Conservation (phyloP, 2,113 vertebrate genomes). For the Limnothrissa miodon region DNA sequence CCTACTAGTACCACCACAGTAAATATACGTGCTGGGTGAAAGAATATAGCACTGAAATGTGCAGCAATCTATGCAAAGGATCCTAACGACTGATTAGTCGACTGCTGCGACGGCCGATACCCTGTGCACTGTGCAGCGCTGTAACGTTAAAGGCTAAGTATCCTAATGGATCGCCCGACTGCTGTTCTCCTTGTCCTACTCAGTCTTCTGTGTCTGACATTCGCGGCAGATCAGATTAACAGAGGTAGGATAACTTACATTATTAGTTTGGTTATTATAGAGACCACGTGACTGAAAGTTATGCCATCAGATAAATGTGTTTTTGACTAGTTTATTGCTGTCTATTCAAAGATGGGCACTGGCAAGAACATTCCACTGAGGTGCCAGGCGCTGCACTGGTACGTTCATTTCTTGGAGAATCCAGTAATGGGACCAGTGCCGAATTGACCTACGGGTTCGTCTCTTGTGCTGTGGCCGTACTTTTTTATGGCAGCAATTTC, state of each 20-base stretch:
- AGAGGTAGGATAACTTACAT: not conserved
- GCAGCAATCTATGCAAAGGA: too few species aligned
- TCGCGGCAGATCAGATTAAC: not conserved
- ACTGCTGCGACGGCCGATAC: not conserved
- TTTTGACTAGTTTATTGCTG: not conserved
- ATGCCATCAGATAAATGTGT: not conserved
- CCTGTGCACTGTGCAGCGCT: not conserved
- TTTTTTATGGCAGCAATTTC: constrained; percentile 83
- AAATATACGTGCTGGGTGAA: not conserved
- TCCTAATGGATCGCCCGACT: not conserved
- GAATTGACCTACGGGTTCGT: constrained; percentile 71
- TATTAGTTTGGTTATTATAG: not conserved
- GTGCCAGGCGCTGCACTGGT: not conserved
- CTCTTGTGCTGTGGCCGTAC: constrained; percentile 67
- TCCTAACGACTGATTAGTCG: too few species aligned
- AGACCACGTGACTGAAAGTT: not conserved
- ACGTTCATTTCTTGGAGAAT: not conserved
- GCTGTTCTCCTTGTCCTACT: not conserved
- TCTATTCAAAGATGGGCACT: not conserved
- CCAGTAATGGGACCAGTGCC: constrained; percentile 49
- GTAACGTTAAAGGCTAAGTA: not conserved
- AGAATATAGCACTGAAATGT: not conserved
- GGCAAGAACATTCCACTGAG: not conserved
- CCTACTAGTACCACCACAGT: not conserved
- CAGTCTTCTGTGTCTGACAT: not conserved